phyloP scores from a whole-genome alignment of 2,797 vertebrate genomes.

The Characodon lateralis region DNA sequence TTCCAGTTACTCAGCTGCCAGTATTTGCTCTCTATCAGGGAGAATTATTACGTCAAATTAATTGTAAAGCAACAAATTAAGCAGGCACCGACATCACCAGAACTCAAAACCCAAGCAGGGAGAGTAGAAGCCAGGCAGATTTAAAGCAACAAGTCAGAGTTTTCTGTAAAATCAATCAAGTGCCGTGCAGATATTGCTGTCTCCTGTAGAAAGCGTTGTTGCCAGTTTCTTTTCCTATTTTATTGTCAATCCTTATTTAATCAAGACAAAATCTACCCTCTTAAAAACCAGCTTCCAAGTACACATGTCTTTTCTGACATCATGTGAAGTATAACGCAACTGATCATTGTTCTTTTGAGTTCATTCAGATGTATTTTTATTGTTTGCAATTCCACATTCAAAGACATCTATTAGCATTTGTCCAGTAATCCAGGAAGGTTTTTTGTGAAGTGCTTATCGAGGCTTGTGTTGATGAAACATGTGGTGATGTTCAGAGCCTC shows the following conservation, averaged over 20 bases:
- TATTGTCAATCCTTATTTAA: not conserved
- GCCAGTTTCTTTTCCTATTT: not conserved
- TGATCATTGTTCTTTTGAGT: not conserved
- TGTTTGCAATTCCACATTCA: not conserved
- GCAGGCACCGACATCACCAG: slow-evolving; percentile 17
- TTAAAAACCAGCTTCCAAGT: not conserved
- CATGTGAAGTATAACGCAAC: not conserved
- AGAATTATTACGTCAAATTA: slow-evolving; percentile 44
- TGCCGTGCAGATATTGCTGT: not conserved
- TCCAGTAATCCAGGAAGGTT: too few relatives aligned
- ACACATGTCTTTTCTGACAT: not conserved
- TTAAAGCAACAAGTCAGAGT: too few relatives aligned
- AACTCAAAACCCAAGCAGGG: slow-evolving; percentile 30
- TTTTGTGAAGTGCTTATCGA: too few relatives aligned
- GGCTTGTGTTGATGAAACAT: too few relatives aligned
- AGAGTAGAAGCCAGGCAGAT: slow-evolving; percentile 27
- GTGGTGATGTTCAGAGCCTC: too few relatives aligned
- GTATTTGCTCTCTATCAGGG: slow-evolving; percentile 56
- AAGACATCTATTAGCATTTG: not conserved
- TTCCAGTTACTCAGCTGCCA: slow-evolving; percentile 42
- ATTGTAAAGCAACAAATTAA: slow-evolving; percentile 46
- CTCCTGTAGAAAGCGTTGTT: not conserved
- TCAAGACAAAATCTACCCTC: not conserved
- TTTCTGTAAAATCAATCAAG: not conserved
- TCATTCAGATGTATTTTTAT: not conserved